These are phyloP conservation scores for Globia sparganii DNA, from an alignment of 2,888 invertebrate genomes.

Conservation along the genomic window DNA sequence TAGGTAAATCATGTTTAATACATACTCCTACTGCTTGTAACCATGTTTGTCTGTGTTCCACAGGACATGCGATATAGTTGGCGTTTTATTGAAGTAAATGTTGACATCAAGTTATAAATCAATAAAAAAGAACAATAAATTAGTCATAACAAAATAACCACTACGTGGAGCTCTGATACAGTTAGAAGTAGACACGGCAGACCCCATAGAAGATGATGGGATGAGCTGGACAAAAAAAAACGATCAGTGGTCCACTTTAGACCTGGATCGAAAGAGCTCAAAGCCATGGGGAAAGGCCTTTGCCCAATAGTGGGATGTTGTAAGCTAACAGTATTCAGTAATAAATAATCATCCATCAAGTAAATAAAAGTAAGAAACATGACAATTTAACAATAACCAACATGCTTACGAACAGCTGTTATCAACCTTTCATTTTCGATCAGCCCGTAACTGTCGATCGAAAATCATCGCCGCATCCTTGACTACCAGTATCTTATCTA, in stretches of 20 bases:
- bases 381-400: conserved; percentile 8
- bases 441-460: conserved; percentile 10
- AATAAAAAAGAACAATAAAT: background rate
- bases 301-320: too few relatives aligned
- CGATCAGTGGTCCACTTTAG: too few relatives aligned
- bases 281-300: too few relatives aligned
- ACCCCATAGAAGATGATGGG: too few relatives aligned
- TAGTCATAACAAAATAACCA: too few relatives aligned
- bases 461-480: conserved; percentile 46
- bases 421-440: conserved; percentile 30
- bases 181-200: too few relatives aligned
- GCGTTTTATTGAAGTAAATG: background rate
- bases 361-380: background rate
- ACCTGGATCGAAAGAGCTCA: too few relatives aligned
- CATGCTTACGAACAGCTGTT: conserved; percentile 31
- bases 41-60: too few relatives aligned
- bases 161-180: too few relatives aligned
- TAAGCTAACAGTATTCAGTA: too few relatives aligned
- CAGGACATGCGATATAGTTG: too few relatives aligned
- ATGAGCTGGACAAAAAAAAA: too few relatives aligned
- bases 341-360: conserved; percentile 2
- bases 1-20: background rate
- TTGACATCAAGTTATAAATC: background rate
- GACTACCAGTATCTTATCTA: conserved; percentile 52
- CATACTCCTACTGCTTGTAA: background rate